Evolutionary conservation across 92 coral and sea anemone species (phyloP), one percentile per base, ranked within the genome.

Genomic region (Pocillopora meandrina): DNA sequence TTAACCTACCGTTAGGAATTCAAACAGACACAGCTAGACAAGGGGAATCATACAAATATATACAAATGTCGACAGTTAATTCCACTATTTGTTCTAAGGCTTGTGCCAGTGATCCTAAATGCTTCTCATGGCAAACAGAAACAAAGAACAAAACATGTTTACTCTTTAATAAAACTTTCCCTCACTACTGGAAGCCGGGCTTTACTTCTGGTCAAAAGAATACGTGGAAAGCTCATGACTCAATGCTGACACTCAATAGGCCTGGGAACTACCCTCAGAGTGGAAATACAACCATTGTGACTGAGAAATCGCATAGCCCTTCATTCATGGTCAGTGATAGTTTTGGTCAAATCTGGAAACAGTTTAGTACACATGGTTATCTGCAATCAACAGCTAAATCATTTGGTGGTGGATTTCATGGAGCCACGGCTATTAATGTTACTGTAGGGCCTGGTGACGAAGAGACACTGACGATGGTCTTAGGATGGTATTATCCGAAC

Each of bases 401-500:
- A 19, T 65, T 65, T 68, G 65, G 60, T 9, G 36, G 10, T 23
- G 88, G 88, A 16, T 84, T 84, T 56, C 63, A 84, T 47, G 88
- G 88, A 3, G 82, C 83, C 26, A 69, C 70, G 42, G 15, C 69
- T 56, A 69, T 84, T 3, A 84, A 66, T 42, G 33, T 59, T 36
- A 75, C 88, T 34, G 57, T 84, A 71, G 17, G 10, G 65, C 70
- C 88, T 34, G 88, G 81, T 42, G 23, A 58, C 42, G 88, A 84
- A 6, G 14, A 23, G 12, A 65, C 83, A 12, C 82, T 84, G 11
- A 75, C 83, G 16, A 31, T 84, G 61, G 82, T 84, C 34, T 33
- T 84, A 47, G 88, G 88, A 3, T 76, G 88, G 88, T 84, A 76
- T 56, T 84, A 84, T 36, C 88, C 88, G 21, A 76, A 84, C 31